Conservation (phyloP, 2,888 invertebrate species). For the Subacronicta megacephala region DNA sequence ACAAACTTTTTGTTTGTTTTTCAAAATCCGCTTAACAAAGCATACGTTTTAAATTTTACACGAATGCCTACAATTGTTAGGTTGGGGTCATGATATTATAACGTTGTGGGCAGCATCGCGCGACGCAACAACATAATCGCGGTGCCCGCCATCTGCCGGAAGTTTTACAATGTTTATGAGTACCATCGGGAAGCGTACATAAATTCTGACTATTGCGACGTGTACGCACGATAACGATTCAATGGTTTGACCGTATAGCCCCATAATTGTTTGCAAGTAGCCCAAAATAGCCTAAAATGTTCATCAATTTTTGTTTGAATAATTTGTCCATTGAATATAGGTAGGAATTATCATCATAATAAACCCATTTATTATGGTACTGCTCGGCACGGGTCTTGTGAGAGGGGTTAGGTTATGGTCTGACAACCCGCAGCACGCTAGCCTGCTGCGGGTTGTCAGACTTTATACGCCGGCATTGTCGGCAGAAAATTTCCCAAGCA, state of each 20-base stretch:
- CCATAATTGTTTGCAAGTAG: slow-evolving; percentile 67
- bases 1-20: slow-evolving; percentile 61
- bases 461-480: no score
- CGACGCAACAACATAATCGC: slow-evolving; percentile 75
- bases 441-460: no score
- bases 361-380: no score
- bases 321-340: slow-evolving; percentile 3
- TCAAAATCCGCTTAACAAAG: slow-evolving; percentile 70
- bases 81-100: slow-evolving; percentile 61
- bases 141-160: slow-evolving; percentile 85
- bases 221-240: slow-evolving; percentile 76
- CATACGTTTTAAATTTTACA: slow-evolving; percentile 70
- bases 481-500: no score
- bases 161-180: slow-evolving; percentile 88
- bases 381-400: no score
- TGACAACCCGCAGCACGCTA: no score
- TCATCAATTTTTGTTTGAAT: slow-evolving; percentile 8
- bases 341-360: no score
- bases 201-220: slow-evolving; percentile 82
- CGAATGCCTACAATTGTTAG: slow-evolving; percentile 68
- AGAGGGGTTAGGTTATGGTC: no score
- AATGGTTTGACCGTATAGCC: slow-evolving; percentile 73
- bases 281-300: slow-evolving; percentile 24
- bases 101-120: slow-evolving; percentile 48
- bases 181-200: slow-evolving; percentile 84